These are phyloP conservation scores for Parthenolecanium corni DNA, from an alignment of 2,888 invertebrate species.

Conservation along the genomic window DNA sequence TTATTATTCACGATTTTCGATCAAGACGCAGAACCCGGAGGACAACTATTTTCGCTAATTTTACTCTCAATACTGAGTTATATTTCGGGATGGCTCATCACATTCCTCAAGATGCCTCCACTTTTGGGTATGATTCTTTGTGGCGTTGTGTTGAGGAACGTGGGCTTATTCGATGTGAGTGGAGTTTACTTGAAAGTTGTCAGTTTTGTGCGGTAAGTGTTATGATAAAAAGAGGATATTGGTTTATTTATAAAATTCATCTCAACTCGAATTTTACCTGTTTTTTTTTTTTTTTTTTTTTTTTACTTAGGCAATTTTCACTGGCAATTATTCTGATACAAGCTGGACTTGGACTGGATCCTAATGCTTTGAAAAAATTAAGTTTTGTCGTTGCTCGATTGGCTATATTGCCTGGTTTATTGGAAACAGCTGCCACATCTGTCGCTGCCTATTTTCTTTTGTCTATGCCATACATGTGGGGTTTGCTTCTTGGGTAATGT, in stretches of 20 bases:
- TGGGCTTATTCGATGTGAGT: conserved; percentile 40
- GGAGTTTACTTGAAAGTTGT: conserved; percentile 30
- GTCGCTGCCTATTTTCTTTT: conserved; percentile 35
- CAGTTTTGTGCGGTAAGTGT: background rate
- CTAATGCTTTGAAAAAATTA: conserved; percentile 40
- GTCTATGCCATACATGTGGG: conserved; percentile 19
- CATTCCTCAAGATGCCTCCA: conserved; percentile 40
- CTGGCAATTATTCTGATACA: conserved; percentile 44
- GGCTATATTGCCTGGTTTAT: conserved; percentile 43
- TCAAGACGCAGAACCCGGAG: conserved; percentile 33
- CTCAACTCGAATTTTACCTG: background rate
- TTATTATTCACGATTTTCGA: conserved; percentile 33
- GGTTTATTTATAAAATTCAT: background rate
- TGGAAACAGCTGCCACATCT: conserved; percentile 39
- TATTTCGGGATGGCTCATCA: conserved; percentile 33
- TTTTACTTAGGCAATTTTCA: conserved; percentile 40
- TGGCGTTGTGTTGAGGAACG: conserved; percentile 45
- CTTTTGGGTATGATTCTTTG: conserved; percentile 52
- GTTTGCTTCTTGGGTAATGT: conserved; percentile 15
- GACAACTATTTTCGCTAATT: conserved; percentile 33
- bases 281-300: background rate
- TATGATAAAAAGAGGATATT: no score
- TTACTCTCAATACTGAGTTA: conserved; percentile 33
- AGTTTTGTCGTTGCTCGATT: conserved; percentile 40
- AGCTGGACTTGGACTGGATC: conserved; percentile 45